A percentile compares a stretch with the other conserved stretches of the same genome.
Evolutionary conservation across 2,797 vertebrate genomes (phyloP).

Genomic region (Liparis tanakae): DNA sequence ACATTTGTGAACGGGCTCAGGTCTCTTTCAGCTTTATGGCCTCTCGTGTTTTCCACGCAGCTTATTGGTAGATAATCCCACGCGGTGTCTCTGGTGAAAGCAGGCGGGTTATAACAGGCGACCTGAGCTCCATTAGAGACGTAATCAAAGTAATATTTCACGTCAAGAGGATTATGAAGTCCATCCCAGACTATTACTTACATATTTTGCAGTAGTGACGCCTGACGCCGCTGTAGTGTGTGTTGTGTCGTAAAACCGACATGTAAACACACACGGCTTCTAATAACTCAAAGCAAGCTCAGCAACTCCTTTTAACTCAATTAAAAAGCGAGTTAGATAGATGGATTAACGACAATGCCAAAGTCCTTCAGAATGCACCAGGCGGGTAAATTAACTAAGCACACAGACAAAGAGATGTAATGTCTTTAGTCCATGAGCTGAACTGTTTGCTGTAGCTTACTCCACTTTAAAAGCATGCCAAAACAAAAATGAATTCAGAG

Average conservation of each 20-base stretch:
- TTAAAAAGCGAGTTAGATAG: too few relatives aligned
- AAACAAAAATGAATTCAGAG: too few relatives aligned
- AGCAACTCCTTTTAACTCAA: too few relatives aligned
- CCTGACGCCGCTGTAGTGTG: not conserved
- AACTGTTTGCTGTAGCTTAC: too few relatives aligned
- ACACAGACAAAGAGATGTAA: too few relatives aligned
- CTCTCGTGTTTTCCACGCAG: not conserved
- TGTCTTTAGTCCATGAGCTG: too few relatives aligned
- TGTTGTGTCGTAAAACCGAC: not conserved
- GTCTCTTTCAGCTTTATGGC: not conserved
- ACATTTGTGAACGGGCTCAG: not conserved
- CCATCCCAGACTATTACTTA: not conserved
- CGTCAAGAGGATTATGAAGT: not conserved
- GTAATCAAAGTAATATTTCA: not conserved
- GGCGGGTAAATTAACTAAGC: too few relatives aligned
- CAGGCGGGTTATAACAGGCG: not conserved
- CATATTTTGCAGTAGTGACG: not conserved
- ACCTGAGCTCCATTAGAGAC: conserved; percentile 10
- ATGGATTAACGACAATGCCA: too few relatives aligned
- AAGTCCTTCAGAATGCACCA: too few relatives aligned
- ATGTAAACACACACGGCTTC: not conserved
- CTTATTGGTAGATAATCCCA: not conserved
- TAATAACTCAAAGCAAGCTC: too few relatives aligned
- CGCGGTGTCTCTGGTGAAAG: not conserved
- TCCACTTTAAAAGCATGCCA: too few relatives aligned